Conservation (phyloP, 2,888 invertebrate species). For the Galerucella pusilla region DNA sequence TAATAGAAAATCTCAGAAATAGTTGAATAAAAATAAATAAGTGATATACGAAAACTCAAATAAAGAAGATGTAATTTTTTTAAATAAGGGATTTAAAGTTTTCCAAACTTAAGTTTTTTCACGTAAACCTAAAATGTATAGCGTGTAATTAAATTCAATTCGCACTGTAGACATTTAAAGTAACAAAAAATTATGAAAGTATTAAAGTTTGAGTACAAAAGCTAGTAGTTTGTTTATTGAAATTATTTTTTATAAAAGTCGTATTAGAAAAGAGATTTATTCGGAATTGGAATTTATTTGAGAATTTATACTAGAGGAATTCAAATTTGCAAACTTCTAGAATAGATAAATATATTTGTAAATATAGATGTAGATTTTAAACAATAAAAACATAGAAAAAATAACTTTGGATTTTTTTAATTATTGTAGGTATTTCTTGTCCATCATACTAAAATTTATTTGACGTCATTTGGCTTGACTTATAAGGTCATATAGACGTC, state of each 20-base stretch:
- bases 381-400: slow-evolving; percentile 6
- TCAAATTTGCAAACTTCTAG: neutral
- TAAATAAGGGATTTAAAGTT: neutral
- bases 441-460: too few species aligned
- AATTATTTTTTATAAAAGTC: neutral
- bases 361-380: slow-evolving; percentile 8
- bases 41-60: neutral
- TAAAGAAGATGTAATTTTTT: neutral
- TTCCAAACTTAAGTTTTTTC: neutral
- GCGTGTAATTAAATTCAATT: neutral
- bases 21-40: neutral
- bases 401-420: too few species aligned
- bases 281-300: neutral
- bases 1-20: slow-evolving; percentile 28
- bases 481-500: too few species aligned
- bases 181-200: neutral
- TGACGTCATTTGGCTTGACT: too few species aligned
- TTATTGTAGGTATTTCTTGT: neutral
- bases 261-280: neutral
- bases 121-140: neutral
- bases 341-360: slow-evolving; percentile 5
- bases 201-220: neutral
- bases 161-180: neutral
- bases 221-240: neutral
- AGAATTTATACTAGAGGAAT: neutral